Base-by-base conservation (phyloP, 37 sponge, comb jelly and placozoan species). In the Mnemiopsis leidyi region DNA sequence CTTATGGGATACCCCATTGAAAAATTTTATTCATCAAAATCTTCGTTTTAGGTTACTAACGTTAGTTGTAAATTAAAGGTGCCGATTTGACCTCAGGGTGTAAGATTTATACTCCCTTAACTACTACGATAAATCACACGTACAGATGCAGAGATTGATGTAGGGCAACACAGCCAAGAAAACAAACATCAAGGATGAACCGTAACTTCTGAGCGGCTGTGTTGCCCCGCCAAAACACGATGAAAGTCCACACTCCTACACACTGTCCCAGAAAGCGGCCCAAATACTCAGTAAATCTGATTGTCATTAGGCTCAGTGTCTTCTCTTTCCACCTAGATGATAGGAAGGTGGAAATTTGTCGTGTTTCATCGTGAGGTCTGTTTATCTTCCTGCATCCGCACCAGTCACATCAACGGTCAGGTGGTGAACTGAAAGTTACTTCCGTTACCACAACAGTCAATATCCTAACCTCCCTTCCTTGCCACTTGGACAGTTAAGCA, bases 341-440 rank as follows among this genome's bases (percentile, higher is more conserved):
- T 1, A 69, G 73, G 9, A 23, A 23, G 28, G 73, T 23, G 28
- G 29, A 69, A 69, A 25, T 21, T 20, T 69, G 2, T 21, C 2
- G 24, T 9, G 18, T 61, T 18, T 18, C 9, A 25, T 25, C 21
- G 73, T 69, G 1, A 20, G 1, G 30, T 18, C 18, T 34, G 32
- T 1, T 77, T 31, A 77, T 34, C 21, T n/a, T 85, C 48, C 90
- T 85, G 36, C 61, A 85, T 85, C 90, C 90, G 39, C 90, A 85
- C 90, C 90, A 85, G 39, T 23, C 90, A 40, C 90, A 85, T 85
- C 90, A 85, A 39, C 90, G 90, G n/a, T 85, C 90, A 3, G 90
- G 90, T 35, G 38, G 32, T n/a, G n/a, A n/a, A 28, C 90, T 85
- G 82, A 79, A 32, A 5, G 31, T 71, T 29, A n/a, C n/a, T n/a